Base-by-base conservation (phyloP, 2,797 vertebrate genomes). In the Enteromius afrohamiltoni region DNA sequence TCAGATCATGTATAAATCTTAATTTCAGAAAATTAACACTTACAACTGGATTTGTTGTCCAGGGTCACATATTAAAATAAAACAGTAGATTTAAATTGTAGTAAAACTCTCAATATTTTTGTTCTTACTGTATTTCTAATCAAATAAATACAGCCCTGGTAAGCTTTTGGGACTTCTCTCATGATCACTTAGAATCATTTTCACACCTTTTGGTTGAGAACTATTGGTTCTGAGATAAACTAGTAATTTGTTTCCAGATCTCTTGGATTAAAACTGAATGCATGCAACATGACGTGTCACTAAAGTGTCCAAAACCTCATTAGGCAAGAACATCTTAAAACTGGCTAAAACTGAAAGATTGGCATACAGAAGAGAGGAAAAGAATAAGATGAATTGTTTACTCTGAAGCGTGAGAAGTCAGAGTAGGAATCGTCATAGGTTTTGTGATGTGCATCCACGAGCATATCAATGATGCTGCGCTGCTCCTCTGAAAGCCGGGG, bases 401-500 rank as follows among this genome's bases (percentile, higher is more conserved):
- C 98, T 95, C 98, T 93, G 75, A 99, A 99, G n/a, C 96, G 94
- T 85, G 79, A 88, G 91, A 99, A 99, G 92, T 99, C 97, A 0
- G 97, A 91, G 8, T 99, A 99, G 47, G 96, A 97, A 88, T 97
- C 93, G 29, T 99, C 98, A 0, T 94, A 99, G 90, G 98, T 99
- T 89, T 97, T 98, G 93, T 94, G 96, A 86, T 99, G 98, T 0
- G 98, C 97, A 7, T 99, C 97, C 31, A 99, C 93, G 85, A 99
- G 95, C 3, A 90, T 65, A 76, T 94, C 71, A 1, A 99, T 98
- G 90, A 97, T 90, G 29, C 86, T 93, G 80, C 95, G 96, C 91
- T 99, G 97, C 83, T 98, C 97, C 0, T 98, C 98, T 0, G 94
- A 93, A 6, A 99, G 94, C 6, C 93, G 94, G 64, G 98, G 98